Conservation (phyloP, 2,113 vertebrate genomes). For the Mesembrinibis cayennensis region DNA sequence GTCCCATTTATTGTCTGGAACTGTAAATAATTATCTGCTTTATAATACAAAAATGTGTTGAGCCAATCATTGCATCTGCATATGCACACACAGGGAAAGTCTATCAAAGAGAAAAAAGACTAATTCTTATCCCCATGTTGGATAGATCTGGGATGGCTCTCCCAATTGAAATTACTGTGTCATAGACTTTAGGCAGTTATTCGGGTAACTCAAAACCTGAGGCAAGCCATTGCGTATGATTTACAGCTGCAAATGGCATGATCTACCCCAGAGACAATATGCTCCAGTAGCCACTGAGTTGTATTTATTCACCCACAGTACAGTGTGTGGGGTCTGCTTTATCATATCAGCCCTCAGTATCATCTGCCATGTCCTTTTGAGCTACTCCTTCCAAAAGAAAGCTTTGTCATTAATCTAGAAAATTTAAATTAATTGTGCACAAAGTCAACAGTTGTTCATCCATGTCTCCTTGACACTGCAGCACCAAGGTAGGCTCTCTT, state of each 20-base stretch:
- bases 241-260: not conserved
- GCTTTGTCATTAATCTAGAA: not conserved
- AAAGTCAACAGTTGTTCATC: not conserved
- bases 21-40: not conserved
- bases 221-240: not conserved
- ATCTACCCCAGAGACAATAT: not conserved
- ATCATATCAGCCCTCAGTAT: not conserved
- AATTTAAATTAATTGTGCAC: not conserved
- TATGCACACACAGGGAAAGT: not conserved
- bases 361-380: not conserved
- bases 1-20: not conserved
- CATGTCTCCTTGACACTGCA: not conserved
- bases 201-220: not conserved
- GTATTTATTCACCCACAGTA: not conserved
- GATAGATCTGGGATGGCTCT: not conserved
- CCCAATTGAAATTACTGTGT: not conserved
- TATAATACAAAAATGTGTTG: not conserved
- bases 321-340: not conserved
- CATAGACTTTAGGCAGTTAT: accelerated
- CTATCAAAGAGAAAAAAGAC: not conserved
- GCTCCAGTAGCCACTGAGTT: not conserved
- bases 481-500: not conserved
- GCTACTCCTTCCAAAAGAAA: not conserved
- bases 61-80: not conserved
- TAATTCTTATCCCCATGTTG: not conserved